Evolutionary conservation across 2,113 vertebrate genomes (phyloP), one percentile per base, ranked within the genome.

Genomic region (Oplegnathus fasciatus): DNA sequence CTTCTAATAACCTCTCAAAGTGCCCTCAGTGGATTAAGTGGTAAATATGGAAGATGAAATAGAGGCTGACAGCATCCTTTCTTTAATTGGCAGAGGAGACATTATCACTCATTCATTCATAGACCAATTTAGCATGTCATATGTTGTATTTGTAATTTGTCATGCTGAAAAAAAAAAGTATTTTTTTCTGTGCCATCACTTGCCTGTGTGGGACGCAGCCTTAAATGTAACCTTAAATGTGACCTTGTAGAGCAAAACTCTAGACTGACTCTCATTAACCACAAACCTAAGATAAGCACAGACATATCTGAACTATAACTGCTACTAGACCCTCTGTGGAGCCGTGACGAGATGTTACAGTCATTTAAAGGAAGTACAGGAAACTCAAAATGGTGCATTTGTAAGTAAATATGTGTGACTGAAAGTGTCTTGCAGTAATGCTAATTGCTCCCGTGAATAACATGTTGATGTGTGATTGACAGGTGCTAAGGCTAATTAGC

Each of bases 1-100:
- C 70, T 83, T 32, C 72, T 86, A 91, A 92, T 88, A 89, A 82
- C 73, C 83, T 72, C 87, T 78, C 61, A 72, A 76, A 89, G 74
- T 68, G 75, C 52, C 88, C 89, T 68, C 80, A 22, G 68, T 82
- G 91, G 89, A 92, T 90, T 92, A 89, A 77, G 84, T 83, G 77
- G 58, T 90, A 91, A 93, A 92, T 91, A 88, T 84, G 82, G 76
- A 74, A 80, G 83, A 80, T 83, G 88, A 81, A 83, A 86, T 37
- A 3, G n/a, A 75, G 64, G 78, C 78, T 66, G 90, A 87, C 90
- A 86, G 50, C 73, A 34, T 30, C 44, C 75, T 72, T 77, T 71
- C 79, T 78, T 73, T 74, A 77, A 34, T 65, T 73, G 68, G 75
- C 26, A 24, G 26, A 40, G 20, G 14, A 75, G 64, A 30, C 72